These are phyloP conservation scores for Microctenopoma lineatum DNA, from an alignment of 2,797 vertebrate species.

Conservation along the genomic window DNA sequence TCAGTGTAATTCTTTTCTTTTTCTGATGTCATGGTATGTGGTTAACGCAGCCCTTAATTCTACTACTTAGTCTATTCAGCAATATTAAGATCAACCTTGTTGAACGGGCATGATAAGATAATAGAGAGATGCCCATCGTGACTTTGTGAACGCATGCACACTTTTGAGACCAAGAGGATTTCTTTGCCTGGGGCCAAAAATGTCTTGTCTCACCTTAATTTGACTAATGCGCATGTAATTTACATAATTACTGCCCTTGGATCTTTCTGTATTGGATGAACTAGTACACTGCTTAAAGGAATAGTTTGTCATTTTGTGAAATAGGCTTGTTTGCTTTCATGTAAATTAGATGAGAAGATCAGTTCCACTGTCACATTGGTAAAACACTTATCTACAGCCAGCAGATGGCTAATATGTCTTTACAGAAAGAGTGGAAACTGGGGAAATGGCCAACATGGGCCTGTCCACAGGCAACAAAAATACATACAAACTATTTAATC, in stretches of 20 bases:
- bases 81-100: slow-evolving; percentile 54
- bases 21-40: slow-evolving; percentile 52
- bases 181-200: slow-evolving; percentile 18
- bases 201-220: slow-evolving; percentile 19
- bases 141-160: slow-evolving; percentile 58
- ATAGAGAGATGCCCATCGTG: slow-evolving; percentile 50
- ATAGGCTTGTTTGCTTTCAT: slow-evolving; percentile 14
- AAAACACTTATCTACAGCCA: not conserved
- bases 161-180: slow-evolving; percentile 41
- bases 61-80: slow-evolving; percentile 52
- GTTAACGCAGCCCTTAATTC: slow-evolving; percentile 51
- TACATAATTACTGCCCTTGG: slow-evolving; percentile 26
- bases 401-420: not conserved
- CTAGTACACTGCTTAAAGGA: slow-evolving; percentile 24
- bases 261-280: slow-evolving; percentile 11
- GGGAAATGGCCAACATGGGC: too few species aligned
- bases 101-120: slow-evolving; percentile 19
- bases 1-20: slow-evolving; percentile 46
- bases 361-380: not conserved
- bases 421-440: slow-evolving; percentile 5
- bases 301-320: slow-evolving; percentile 12
- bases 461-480: too few species aligned
- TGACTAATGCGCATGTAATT: slow-evolving; percentile 17
- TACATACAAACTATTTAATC: too few species aligned
- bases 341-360: not conserved